Evolutionary conservation across 2,113 vertebrate species (phyloP).

Genomic region (Scomber colias): DNA sequence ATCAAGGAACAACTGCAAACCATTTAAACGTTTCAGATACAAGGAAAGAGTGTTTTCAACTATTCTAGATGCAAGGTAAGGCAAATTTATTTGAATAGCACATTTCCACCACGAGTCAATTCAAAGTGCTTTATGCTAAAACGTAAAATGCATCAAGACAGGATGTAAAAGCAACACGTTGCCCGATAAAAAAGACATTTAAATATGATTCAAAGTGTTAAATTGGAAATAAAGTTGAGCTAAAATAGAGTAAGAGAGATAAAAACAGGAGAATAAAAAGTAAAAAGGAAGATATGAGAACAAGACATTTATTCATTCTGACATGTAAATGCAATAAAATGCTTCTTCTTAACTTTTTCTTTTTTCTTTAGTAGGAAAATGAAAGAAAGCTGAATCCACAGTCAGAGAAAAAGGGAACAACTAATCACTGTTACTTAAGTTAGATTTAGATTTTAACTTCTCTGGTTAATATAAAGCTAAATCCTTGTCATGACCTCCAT

Average conservation of each 20-base stretch:
- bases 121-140: too few relatives aligned
- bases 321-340: not conserved
- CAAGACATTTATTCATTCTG: not conserved
- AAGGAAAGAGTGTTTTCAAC: not conserved
- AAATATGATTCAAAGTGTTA: too few relatives aligned
- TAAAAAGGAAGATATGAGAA: too few relatives aligned
- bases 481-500: not conserved
- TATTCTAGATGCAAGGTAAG: not conserved
- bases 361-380: not conserved
- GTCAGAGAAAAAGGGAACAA: not conserved
- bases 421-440: not conserved
- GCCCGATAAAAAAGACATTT: too few relatives aligned
- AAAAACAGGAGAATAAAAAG: too few relatives aligned
- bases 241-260: too few relatives aligned
- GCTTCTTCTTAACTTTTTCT: too few relatives aligned
- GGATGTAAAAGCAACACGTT: too few relatives aligned
- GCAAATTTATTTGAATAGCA: too few relatives aligned
- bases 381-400: not conserved
- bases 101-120: too few relatives aligned
- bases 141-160: too few relatives aligned
- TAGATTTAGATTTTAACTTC: not conserved
- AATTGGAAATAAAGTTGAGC: too few relatives aligned
- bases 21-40: not conserved
- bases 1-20: slow-evolving; percentile 6
- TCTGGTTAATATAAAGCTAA: slow-evolving; percentile 3